Base-by-base conservation (phyloP, 1,140 invertebrate genomes). In the Nymphalis io region DNA sequence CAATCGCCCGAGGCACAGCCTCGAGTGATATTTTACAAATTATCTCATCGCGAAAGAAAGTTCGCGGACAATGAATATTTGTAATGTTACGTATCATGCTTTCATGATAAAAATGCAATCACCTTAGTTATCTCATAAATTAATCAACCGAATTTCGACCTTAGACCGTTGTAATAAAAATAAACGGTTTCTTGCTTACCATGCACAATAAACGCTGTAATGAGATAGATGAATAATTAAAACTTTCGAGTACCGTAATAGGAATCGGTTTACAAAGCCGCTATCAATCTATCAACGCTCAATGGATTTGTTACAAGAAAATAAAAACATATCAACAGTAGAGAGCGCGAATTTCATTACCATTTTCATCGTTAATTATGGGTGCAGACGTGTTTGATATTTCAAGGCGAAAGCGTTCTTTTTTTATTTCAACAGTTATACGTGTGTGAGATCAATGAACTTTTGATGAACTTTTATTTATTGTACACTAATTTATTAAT, bases 11-110 rank as follows among this genome's bases (percentile, higher is more conserved):
- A 15, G 62, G 44, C 61, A 53, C 57, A 3, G 68, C 68, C 62
- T 15, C 44, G 15, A 40, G 60, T 21, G 39, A 20, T 70, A 55
- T 73, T 66, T 65, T 71, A 76, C 76, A 84, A 81, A 81, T 82
- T 81, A 83, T 74, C 72, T 60, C 71, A 66, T 63, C 74, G 78
- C 60, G 60, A 62, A 88, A 81, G 85, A 88, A 86, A 88, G 84
- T 86, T 21, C 64, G 20, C 73, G 65, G 65, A 83, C 79, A 82
- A 83, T 69, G 70, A 72, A 64, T 74, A 79, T 75, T 77, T 72
- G 70, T 82, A 81, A 82, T 68, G 69, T 87, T 85, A 85, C 80
- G 82, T 81, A 72, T 69, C 73, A 74, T 63, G 69, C 75, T 81
- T 78, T 80, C 74, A 57, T 63, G 40, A 73, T 74, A 75, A 77